Base-by-base conservation (phyloP, 2,797 vertebrate species). In the Hipposideros larvatus region DNA sequence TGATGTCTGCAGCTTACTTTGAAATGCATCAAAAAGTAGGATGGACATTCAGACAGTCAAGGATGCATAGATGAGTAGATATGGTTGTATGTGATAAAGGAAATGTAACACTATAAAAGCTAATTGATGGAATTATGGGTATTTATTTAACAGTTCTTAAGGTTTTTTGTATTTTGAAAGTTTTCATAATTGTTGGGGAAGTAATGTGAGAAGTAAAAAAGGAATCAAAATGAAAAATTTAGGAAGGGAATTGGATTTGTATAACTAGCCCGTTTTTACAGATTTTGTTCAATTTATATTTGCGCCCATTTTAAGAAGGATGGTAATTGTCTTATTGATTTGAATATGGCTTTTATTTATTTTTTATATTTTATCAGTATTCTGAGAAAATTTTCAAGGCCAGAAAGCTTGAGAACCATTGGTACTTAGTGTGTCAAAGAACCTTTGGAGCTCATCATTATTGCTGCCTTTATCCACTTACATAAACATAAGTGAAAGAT, bases 191-290 rank as follows among this genome's bases (percentile, higher is more conserved):
- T 57, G 11, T 48, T 78, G 53, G 15, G 21, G 66, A 48, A 63
- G 19, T n/a, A 61, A 24, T 53, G 18, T 43, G 22, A 90, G 68
- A 90, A 61, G 7, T 92, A 22, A 65, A 87, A 79, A 73, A 70
- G 5, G 18, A 59, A 86, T 77, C 55, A 90, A 59, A 51, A 21
- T n/a, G 19, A 43, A 88, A 66, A 26, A 13, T 70, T 91, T n/a
- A 53, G 57, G n/a, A 95, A 82, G 82, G 31, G 14, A 63, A 70
- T 92, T 84, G 57, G 37, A 63, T 86, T 90, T 63, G 9, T 90
- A 34, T 28, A 94, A 28, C 18, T 43, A 53, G 51, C 4, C 48
- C 51, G 26, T 51, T 61, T 90, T 57, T 75, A 70, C 41, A 57
- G 18, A 83, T 75, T 74, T 43, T 93, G 11, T 90, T 70, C 51